Evolutionary conservation across 2,888 invertebrate species (phyloP).

Genomic region (Biston stratarius): DNA sequence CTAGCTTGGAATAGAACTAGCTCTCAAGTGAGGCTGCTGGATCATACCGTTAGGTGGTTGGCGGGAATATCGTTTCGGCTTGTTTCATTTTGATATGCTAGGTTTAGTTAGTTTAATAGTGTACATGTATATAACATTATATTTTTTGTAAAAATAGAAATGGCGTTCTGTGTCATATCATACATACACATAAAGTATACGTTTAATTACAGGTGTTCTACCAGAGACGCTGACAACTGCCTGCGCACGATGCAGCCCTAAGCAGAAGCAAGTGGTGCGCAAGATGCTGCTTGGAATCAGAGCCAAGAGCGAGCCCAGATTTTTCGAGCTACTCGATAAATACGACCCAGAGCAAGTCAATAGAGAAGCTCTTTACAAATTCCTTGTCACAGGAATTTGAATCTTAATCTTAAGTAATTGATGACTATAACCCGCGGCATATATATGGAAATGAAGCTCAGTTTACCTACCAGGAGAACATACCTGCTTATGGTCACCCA

Average conservation of each 20-base stretch:
- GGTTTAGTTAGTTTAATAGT: too few relatives aligned
- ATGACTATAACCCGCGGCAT: not conserved
- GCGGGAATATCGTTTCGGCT: too few relatives aligned
- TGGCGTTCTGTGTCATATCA: not conserved
- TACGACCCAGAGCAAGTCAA: constrained; percentile 90
- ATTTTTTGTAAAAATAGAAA: too few relatives aligned
- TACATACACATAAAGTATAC: not conserved
- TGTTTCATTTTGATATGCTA: too few relatives aligned
- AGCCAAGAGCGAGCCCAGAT: constrained; percentile 89
- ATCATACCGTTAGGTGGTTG: too few relatives aligned
- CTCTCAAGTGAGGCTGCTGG: too few relatives aligned
- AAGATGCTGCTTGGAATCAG: constrained; percentile 90
- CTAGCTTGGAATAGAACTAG: too few relatives aligned
- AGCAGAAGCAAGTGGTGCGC: constrained; percentile 86
- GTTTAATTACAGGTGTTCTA: constrained; percentile 69
- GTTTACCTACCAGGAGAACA: not conserved
- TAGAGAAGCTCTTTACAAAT: constrained; percentile 87
- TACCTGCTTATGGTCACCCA: not conserved
- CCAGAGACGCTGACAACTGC: constrained; percentile 90
- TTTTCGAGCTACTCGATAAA: constrained; percentile 89
- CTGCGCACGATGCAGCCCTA: constrained; percentile 88
- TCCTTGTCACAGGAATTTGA: constrained; percentile 78
- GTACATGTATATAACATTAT: too few relatives aligned
- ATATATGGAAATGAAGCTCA: not conserved
- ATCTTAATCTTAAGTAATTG: not conserved